phyloP scores from a whole-genome alignment of 2,797 vertebrate species.

The Coluber constrictor region DNA sequence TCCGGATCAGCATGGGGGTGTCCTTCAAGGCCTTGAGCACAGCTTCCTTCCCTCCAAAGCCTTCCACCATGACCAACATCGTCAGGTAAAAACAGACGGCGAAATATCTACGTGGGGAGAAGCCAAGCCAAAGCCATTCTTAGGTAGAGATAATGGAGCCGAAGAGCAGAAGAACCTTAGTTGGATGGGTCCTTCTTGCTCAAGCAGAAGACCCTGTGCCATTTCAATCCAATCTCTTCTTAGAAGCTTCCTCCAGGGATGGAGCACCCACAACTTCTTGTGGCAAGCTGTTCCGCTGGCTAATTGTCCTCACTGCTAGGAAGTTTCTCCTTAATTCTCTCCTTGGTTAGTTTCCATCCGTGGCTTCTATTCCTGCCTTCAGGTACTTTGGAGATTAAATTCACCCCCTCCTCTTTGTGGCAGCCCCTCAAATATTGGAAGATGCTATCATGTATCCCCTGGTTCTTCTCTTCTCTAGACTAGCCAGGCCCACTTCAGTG shows the following conservation, averaged over 20 bases:
- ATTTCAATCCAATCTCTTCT: background rate
- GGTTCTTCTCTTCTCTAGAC: too few species aligned
- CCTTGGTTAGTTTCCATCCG: too few species aligned
- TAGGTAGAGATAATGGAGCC: background rate
- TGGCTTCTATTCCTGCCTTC: too few species aligned
- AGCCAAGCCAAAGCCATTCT: too few species aligned
- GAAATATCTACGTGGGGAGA: conserved; percentile 66
- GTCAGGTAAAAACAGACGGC: conserved; percentile 69
- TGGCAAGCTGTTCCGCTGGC: too few species aligned
- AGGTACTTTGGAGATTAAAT: too few species aligned
- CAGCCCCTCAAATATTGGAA: background rate
- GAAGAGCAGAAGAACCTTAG: background rate
- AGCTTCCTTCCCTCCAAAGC: conserved; percentile 72
- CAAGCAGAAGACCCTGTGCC: background rate
- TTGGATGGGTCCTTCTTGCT: background rate
- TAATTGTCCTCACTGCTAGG: too few species aligned
- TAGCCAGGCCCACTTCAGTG: too few species aligned
- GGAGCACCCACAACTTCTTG: too few species aligned
- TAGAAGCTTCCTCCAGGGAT: background rate
- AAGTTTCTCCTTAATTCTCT: too few species aligned
- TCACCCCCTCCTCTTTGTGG: too few species aligned
- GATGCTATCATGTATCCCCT: accelerated
- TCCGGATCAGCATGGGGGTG: conserved; percentile 62
- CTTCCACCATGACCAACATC: conserved; percentile 75
- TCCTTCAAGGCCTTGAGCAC: conserved; percentile 66